phyloP scores from a whole-genome alignment of 1,140 invertebrate genomes.

The Drosophila bocki region DNA sequence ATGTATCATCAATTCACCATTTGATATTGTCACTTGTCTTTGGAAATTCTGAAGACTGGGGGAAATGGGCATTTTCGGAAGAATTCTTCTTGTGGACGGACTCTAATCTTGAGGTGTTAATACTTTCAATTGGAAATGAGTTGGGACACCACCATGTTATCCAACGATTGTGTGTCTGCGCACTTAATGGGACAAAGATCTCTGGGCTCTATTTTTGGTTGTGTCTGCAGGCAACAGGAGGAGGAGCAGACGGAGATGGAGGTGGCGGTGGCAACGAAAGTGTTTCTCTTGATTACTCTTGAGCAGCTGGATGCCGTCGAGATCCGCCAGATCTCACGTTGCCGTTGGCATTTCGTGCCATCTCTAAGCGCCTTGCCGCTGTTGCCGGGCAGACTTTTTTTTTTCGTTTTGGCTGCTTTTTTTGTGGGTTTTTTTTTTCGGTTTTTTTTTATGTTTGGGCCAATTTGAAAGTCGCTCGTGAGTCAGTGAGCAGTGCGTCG shows the following conservation, averaged over 20 bases:
- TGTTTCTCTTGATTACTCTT: constrained; percentile 45
- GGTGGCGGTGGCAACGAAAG: constrained; percentile 34
- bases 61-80: not conserved
- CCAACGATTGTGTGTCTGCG: constrained; percentile 5
- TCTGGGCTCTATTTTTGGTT: constrained; percentile 50
- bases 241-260: constrained; percentile 6
- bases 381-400: constrained; percentile 61
- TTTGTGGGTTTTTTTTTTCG: not conserved
- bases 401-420: constrained; percentile 23
- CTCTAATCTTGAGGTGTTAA: constrained; percentile 61
- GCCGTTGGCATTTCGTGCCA: constrained; percentile 21
- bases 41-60: constrained; percentile 43
- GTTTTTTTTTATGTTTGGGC: constrained; percentile 34
- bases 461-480: constrained; percentile 76
- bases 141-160: constrained; percentile 23
- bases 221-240: constrained; percentile 36
- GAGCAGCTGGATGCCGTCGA: constrained; percentile 38
- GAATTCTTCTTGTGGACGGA: constrained; percentile 60
- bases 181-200: constrained; percentile 49
- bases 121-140: constrained; percentile 67
- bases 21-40: constrained; percentile 71
- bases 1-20: constrained; percentile 29
- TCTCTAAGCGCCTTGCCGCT: constrained; percentile 40
- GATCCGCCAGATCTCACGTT: constrained; percentile 17
- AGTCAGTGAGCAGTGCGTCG: constrained; percentile 66